Evolutionary conservation across 1,140 invertebrate genomes (phyloP).

Genomic region (Drosophila bocqueti): DNA sequence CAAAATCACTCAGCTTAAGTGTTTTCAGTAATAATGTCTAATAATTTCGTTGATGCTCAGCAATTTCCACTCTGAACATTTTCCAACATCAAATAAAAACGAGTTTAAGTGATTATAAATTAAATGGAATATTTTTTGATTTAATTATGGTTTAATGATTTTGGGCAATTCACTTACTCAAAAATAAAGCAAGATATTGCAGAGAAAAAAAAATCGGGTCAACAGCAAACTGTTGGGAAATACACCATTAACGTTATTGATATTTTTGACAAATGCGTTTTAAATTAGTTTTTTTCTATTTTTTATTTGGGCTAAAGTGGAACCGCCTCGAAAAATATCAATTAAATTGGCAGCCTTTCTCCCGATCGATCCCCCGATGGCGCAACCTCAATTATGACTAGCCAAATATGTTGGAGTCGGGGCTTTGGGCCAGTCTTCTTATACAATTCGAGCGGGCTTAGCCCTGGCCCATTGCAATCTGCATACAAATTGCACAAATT

Average conservation of each 20-base stretch:
- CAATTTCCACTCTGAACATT: conserved; percentile 2
- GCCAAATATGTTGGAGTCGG: conserved; percentile 46
- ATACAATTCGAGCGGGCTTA: conserved; percentile 33
- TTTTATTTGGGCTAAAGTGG: conserved; percentile 41
- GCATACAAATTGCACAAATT: conserved; percentile 78
- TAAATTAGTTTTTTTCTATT: conserved; percentile 37
- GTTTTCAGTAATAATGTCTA: not conserved
- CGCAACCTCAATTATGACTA: conserved; percentile 53
- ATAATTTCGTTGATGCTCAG: not conserved
- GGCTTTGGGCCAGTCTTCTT: conserved; percentile 16
- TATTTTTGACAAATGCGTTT: conserved; percentile 54
- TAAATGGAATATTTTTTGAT: not conserved
- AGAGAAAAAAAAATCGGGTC: conserved; percentile 46
- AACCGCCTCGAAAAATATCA: conserved; percentile 50
- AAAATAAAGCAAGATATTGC: conserved; percentile 3
- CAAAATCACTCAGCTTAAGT: not conserved
- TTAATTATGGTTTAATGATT: conserved; percentile 9
- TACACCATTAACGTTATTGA: conserved; percentile 36
- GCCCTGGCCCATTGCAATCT: conserved; percentile 52
- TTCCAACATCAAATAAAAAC: conserved; percentile 1
- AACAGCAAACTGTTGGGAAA: conserved; percentile 42
- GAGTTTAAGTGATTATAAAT: not conserved
- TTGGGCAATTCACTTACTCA: conserved; percentile 15
- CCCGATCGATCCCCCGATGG: conserved; percentile 39
- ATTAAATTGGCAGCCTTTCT: conserved; percentile 52